A percentile compares a stretch with the other conserved stretches of the same genome.
phyloP scores from a whole-genome alignment of 2,888 invertebrate species.

The Atrina japonica region DNA sequence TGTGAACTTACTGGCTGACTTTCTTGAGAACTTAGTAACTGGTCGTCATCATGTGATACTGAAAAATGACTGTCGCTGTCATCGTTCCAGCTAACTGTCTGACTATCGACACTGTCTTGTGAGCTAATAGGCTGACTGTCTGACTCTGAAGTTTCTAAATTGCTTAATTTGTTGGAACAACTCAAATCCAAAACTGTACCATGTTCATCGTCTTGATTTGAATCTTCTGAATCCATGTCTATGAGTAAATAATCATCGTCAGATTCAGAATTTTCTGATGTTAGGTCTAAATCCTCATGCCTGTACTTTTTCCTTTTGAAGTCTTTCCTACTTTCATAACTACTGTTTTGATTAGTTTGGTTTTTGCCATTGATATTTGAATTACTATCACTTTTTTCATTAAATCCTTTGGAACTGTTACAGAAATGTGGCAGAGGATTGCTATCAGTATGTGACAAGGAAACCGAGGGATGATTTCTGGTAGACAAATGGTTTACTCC shows the following conservation, averaged over 20 bases:
- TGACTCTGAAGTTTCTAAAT: constrained; percentile 12
- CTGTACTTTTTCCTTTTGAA: too few species aligned
- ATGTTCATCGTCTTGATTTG: background rate
- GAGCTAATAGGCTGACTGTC: constrained; percentile 17
- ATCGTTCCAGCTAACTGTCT: background rate
- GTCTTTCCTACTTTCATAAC: too few species aligned
- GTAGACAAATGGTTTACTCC: too few species aligned
- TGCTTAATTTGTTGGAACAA: constrained; percentile 10
- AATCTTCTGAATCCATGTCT: background rate
- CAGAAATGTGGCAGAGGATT: too few species aligned
- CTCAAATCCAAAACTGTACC: constrained; percentile 15
- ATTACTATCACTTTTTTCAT: too few species aligned
- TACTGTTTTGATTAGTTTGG: too few species aligned
- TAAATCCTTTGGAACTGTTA: too few species aligned
- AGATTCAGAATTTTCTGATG: background rate
- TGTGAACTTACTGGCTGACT: constrained; percentile 41
- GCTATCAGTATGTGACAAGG: too few species aligned
- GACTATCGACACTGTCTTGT: constrained; percentile 9
- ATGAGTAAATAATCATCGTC: constrained; percentile 5
- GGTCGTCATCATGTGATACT: constrained; percentile 2
- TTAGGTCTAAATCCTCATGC: too few species aligned
- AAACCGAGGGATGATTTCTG: too few species aligned
- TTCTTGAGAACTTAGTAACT: constrained; percentile 14
- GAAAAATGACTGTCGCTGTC: constrained; percentile 1
- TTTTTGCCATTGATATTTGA: too few species aligned